Conservation (phyloP, 2,113 vertebrate genomes). For the Menura novaehollandiae region DNA sequence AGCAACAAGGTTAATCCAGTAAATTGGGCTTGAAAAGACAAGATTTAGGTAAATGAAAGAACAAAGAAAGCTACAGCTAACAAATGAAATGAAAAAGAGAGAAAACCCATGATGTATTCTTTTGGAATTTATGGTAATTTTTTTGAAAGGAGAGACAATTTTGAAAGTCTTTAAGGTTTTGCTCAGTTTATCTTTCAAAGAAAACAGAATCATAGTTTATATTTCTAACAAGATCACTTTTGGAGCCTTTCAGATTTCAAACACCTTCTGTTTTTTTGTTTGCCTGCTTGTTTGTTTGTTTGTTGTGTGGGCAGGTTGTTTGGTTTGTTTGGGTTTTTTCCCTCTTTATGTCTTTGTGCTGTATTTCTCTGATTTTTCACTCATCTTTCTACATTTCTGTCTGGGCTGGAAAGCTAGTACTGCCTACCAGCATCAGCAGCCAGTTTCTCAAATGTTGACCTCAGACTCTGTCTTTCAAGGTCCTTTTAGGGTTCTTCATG, state of each 20-base stretch:
- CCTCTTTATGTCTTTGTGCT: not conserved
- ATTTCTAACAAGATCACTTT: not conserved
- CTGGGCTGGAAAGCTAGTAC: not conserved
- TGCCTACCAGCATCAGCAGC: not conserved
- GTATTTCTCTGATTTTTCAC: not conserved
- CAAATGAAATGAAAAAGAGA: not conserved
- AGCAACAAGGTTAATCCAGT: slow-evolving; percentile 17
- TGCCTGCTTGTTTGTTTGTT: not conserved
- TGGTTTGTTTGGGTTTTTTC: not conserved
- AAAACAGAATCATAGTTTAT: not conserved
- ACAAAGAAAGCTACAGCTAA: not conserved
- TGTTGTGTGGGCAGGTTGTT: not conserved
- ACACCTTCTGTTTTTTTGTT: not conserved
- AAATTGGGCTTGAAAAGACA: not conserved
- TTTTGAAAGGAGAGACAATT: not conserved
- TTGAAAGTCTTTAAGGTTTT: not conserved
- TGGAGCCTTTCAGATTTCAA: not conserved
- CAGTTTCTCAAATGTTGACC: not conserved
- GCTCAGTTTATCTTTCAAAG: not conserved
- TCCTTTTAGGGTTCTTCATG: not conserved
- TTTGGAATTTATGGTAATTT: not conserved
- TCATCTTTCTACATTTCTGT: not conserved
- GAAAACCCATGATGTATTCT: not conserved
- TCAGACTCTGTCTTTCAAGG: not conserved
- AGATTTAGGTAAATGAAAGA: not conserved